Conservation (phyloP, 2,888 invertebrate species). For the Pseudolycoriella hygida region DNA sequence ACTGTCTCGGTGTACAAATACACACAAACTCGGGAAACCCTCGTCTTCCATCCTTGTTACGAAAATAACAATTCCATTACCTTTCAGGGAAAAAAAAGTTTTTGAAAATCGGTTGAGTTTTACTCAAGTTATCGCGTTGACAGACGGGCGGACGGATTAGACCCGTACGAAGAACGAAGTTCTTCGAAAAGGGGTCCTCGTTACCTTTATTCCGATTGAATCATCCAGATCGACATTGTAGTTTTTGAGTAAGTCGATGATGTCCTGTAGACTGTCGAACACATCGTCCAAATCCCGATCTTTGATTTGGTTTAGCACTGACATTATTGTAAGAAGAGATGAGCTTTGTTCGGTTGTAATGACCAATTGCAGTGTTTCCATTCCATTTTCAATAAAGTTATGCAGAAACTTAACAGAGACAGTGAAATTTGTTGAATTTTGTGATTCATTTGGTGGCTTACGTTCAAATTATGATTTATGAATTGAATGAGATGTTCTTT, state of each 20-base stretch:
- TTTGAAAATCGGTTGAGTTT: too few species aligned
- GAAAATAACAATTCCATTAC: too few species aligned
- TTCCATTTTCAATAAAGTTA: constrained; percentile 57
- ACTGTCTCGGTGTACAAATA: too few species aligned
- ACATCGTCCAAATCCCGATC: constrained; percentile 37
- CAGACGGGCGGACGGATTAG: too few species aligned
- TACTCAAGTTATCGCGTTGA: too few species aligned
- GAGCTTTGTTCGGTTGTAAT: constrained; percentile 70
- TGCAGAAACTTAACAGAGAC: constrained; percentile 42
- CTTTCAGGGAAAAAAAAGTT: too few species aligned
- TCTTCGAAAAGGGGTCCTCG: too few species aligned
- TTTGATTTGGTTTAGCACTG: constrained; percentile 47
- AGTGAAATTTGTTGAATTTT: neutral
- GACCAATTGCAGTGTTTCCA: constrained; percentile 49
- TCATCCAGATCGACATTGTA: neutral
- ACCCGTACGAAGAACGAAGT: too few species aligned
- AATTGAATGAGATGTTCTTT: constrained; percentile 71
- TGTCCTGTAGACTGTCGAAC: neutral
- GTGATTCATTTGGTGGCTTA: constrained; percentile 9
- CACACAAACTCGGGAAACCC: too few species aligned
- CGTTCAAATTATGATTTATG: constrained; percentile 49
- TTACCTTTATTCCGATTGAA: too few species aligned
- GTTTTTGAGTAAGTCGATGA: neutral
- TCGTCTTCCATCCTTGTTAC: too few species aligned
- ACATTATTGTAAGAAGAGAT: constrained; percentile 65